Evolutionary conservation across 2,113 vertebrate genomes (phyloP), one percentile per base, ranked within the genome.

Genomic region (Physeter macrocephalus): DNA sequence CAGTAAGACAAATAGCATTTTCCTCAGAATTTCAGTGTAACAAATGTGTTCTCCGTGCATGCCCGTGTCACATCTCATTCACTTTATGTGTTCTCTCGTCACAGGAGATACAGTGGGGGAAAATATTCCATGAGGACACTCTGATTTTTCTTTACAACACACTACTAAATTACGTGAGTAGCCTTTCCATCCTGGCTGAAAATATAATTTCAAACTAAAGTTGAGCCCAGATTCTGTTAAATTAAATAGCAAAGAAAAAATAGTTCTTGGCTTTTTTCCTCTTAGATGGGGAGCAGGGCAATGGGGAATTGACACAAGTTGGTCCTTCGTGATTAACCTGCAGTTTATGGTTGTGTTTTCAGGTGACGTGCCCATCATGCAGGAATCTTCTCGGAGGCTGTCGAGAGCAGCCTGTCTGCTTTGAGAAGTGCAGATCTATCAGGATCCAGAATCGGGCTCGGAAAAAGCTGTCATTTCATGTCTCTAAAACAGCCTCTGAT

Each of bases 401-500:
- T 91, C 27, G 88, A 49, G 64, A 94, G 67, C 84, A 62, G 89
- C 90, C 77, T 94, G 91, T 39, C 92, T 78, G 88, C 96, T 92
- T 52, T 62, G 93, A 97, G 95, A 98, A 95, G 81, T 41, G 71
- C 95, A 93, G 92, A 94, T 93, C 98, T 97, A 52, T 39, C 84
- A 95, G 84, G 61, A 96, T 31, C 98, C 95, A 95, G 93, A 85
- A 94, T 69, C 8, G 0, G 12, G 80, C 91, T 98, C 85, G 2
- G 4, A 97, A 97, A 96, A 96, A 97, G 80, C 92, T 98, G 91
- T 96, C 95, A 92, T 98, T 97, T 96, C 62, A 29, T 13, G 86
- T 83, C 95, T 97, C 93, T 96, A 91, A 97, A 98, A 98, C 83
- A 69, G 95, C 62, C 96, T 94, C 96, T 96, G 96, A 94, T 85